Percentiles rank a stretch among this genome's conserved stretches.
Evolutionary conservation across 2,888 invertebrate species (phyloP).

Genomic region (Ceriagrion tenellum): DNA sequence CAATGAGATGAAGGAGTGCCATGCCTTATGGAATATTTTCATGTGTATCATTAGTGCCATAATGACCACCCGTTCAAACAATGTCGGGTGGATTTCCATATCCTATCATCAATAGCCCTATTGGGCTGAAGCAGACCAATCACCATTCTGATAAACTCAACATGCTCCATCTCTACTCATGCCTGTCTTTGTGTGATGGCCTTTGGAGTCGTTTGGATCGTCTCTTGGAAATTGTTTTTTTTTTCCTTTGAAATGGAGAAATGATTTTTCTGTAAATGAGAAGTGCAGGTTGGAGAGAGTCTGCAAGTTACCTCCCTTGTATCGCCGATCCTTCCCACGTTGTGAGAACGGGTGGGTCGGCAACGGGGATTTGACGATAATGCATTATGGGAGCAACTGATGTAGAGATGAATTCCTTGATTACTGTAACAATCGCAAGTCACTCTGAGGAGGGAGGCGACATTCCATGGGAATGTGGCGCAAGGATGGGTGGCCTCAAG

Average conservation of each 20-base stretch:
- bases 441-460: conserved; percentile 43
- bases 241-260: conserved; percentile 75
- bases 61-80: conserved; percentile 65
- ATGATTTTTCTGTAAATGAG: conserved; percentile 76
- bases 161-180: conserved; percentile 44
- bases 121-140: conserved; percentile 60
- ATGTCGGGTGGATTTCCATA: conserved; percentile 43
- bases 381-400: conserved; percentile 68
- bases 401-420: conserved; percentile 47
- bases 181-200: not conserved
- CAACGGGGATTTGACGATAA: conserved; percentile 44
- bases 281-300: conserved; percentile 76
- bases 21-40: conserved; percentile 11
- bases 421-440: conserved; percentile 8
- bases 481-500: conserved; percentile 56
- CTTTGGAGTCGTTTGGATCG: conserved; percentile 30
- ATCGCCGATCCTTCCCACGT: conserved; percentile 72
- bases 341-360: conserved; percentile 66
- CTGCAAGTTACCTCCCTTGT: conserved; percentile 76
- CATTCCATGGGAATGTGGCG: not conserved
- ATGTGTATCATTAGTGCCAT: conserved; percentile 20
- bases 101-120: conserved; percentile 7
- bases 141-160: conserved; percentile 65
- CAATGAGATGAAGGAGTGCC: conserved; percentile 15
- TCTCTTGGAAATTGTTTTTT: conserved; percentile 73